Evolutionary conservation across 2,888 invertebrate species (phyloP), one percentile per base, ranked within the genome.

Genomic region (Homarus gammarus): DNA sequence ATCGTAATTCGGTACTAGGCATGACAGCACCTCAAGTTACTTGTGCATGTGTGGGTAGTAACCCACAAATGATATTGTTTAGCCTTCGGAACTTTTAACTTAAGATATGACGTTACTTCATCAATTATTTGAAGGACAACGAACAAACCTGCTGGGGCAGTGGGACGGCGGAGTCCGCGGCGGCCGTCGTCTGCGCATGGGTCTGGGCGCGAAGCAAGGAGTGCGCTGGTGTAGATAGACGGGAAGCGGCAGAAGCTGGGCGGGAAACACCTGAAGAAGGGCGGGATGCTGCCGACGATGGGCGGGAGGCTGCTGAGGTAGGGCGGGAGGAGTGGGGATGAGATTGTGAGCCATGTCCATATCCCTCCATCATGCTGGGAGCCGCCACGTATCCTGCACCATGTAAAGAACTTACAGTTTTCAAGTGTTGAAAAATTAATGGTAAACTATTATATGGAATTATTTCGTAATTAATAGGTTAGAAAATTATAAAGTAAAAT

Each of bases 181-280:
- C 40, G 31, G 64, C 27, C 49, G 64, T 27, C 1, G 78, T 86
- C 22, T 86, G 68, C 5, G 40, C 87, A 38, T 86, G 86, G 31
- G 77, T 38, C 2, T 83, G 88, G 31, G 44, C 18, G n/a, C 83
- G 83, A 27, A 83, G 61, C 22, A 64, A 31, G 0, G 84, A 84
- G 38, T 83, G 78, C 12, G 33, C 89, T 12, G 89, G 89, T 2
- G 89, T 70, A 64, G 83, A 83, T 64, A 84, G 89, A 3, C 89
- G 78, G 40, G 89, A 89, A 33, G 89, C 84, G n/a, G 84, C 89
- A 6, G 89, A 89, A 5, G 89, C n/a, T 2, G 89, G 84, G 49
- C 89, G 84, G 56, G 84, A 79, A 12, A 72, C 56, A 38, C 70
- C 51, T 27, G 84, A 84, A 15, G 78, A 18, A 3, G 84, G 83